phyloP scores from a whole-genome alignment of 2,113 vertebrate species.

The Neogobius melanostomus region DNA sequence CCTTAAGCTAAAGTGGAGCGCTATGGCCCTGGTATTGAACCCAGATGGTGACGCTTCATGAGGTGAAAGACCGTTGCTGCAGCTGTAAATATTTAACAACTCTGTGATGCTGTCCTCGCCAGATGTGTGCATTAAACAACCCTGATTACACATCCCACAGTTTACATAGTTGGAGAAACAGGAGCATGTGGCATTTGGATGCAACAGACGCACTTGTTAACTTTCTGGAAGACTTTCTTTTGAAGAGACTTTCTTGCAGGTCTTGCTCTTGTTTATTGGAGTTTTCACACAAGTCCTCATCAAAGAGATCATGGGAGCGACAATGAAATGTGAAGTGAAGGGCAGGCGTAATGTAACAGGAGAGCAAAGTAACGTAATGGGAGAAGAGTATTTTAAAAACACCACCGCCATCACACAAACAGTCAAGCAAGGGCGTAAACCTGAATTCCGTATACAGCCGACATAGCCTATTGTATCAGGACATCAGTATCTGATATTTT shows the following conservation, averaged over 20 bases:
- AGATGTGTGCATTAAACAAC: constrained; percentile 82
- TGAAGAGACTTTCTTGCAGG: constrained; percentile 58
- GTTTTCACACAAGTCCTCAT: constrained; percentile 65
- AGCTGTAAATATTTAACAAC: constrained; percentile 80
- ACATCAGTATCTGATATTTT: background rate
- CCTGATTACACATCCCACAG: constrained; percentile 82
- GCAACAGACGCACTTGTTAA: constrained; percentile 71
- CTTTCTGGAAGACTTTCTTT: constrained; percentile 60
- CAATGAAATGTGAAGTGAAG: constrained; percentile 42
- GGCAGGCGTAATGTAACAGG: constrained; percentile 32
- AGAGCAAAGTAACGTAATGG: constrained; percentile 46
- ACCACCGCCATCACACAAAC: constrained; percentile 13
- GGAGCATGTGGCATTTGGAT: constrained; percentile 77
- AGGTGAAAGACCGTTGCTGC: constrained; percentile 73
- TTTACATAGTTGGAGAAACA: constrained; percentile 81
- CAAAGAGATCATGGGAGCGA: constrained; percentile 52
- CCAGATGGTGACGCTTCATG: constrained; percentile 76
- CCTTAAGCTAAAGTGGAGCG: constrained; percentile 43
- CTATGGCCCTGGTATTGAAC: constrained; percentile 66
- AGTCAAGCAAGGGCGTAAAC: constrained; percentile 16
- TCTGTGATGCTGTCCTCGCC: constrained; percentile 73
- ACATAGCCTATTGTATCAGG: background rate
- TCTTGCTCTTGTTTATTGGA: constrained; percentile 63
- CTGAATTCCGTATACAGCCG: background rate
- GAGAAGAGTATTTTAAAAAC: constrained; percentile 1